These are phyloP conservation scores for Sphaerophoria taeniata DNA, from an alignment of 2,888 invertebrate species.

Conservation along the genomic window DNA sequence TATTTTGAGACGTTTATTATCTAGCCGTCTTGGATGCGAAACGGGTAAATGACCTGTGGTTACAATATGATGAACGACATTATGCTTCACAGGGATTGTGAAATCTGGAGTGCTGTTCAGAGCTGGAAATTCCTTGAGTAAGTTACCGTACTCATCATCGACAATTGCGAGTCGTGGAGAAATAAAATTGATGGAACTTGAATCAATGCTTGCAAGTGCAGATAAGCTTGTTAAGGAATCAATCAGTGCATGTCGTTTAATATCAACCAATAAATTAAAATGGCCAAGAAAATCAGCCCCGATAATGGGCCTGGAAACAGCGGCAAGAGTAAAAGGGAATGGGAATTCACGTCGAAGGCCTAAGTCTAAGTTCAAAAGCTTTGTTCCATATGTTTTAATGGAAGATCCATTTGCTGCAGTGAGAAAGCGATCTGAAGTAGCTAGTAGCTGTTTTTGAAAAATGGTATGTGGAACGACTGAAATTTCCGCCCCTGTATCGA, in stretches of 20 bases:
- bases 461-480: too few species aligned
- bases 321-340: not conserved
- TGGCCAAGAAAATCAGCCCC: slow-evolving; percentile 6
- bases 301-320: not conserved
- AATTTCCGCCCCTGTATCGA: not conserved
- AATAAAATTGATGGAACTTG: not conserved
- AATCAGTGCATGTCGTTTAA: not conserved
- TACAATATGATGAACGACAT: not conserved
- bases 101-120: not conserved
- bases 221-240: not conserved
- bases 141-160: not conserved
- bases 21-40: not conserved
- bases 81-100: not conserved
- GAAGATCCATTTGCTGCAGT: too few species aligned
- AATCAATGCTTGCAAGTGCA: not conserved
- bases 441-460: too few species aligned
- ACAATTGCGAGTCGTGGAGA: not conserved
- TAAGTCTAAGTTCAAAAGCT: too few species aligned
- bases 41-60: not conserved
- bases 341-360: too few species aligned
- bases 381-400: too few species aligned
- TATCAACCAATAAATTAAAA: slow-evolving; percentile 11
- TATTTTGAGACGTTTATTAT: not conserved
- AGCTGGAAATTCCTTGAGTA: not conserved
- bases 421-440: too few species aligned